These are phyloP conservation scores for Cladopsammia gracilis DNA, from an alignment of 64 coral and sea anemone species.

Conservation along the genomic window DNA sequence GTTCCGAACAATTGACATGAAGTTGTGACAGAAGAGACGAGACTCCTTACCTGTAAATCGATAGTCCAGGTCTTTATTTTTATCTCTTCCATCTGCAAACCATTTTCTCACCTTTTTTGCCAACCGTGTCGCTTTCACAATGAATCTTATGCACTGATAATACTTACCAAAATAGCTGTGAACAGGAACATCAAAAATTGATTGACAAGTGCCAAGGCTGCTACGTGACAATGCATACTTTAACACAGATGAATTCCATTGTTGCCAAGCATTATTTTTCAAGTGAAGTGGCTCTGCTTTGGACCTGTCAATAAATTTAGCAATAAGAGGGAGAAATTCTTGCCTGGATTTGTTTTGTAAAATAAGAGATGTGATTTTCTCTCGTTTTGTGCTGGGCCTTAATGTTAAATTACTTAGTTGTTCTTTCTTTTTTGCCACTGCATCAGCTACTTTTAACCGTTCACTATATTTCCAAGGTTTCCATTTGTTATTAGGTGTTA, in stretches of 20 bases:
- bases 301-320: constrained; percentile 61
- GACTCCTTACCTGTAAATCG: constrained; percentile 86
- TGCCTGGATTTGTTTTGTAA: constrained; percentile 54
- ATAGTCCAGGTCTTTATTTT: constrained; percentile 69
- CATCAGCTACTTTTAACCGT: constrained; percentile 52
- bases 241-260: constrained; percentile 30
- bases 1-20: constrained; percentile 46
- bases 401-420: constrained; percentile 36
- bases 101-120: constrained; percentile 76
- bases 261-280: constrained; percentile 78
- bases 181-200: constrained; percentile 9
- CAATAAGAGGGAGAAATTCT: constrained; percentile 70
- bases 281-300: constrained; percentile 73
- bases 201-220: constrained; percentile 18
- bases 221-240: constrained; percentile 42
- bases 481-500: constrained; percentile 49
- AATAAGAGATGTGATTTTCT: constrained; percentile 63
- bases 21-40: constrained; percentile 53
- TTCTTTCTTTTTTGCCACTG: constrained; percentile 58
- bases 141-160: constrained; percentile 46
- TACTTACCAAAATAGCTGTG: constrained; percentile 52
- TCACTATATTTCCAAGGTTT: constrained; percentile 68
- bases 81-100: constrained; percentile 45
- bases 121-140: constrained; percentile 44
- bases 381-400: constrained; percentile 2